Conservation (phyloP, 2,797 vertebrate genomes). For the Pagetopsis macropterus region DNA sequence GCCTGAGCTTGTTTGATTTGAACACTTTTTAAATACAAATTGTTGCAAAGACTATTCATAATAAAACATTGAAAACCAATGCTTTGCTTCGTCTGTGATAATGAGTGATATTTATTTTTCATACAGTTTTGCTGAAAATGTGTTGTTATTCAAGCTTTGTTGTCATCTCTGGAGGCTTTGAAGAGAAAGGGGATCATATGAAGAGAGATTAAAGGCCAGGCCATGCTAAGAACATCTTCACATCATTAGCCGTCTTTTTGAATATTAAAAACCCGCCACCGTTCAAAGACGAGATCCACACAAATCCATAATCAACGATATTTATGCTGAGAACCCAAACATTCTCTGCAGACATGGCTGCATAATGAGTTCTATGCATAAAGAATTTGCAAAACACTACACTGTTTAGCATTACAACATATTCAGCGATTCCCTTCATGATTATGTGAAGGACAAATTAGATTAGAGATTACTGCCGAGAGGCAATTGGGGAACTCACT, state of each 20-base stretch:
- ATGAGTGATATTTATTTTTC: constrained; percentile 33
- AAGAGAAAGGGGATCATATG: constrained; percentile 58
- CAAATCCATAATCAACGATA: constrained; percentile 56
- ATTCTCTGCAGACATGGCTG: constrained; percentile 43
- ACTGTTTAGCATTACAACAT: constrained; percentile 58
- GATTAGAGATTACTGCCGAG: neutral
- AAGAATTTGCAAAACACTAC: constrained; percentile 42
- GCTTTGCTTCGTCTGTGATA: constrained; percentile 29
- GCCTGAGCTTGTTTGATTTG: constrained; percentile 56
- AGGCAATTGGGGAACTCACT: constrained; percentile 8
- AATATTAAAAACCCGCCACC: constrained; percentile 65
- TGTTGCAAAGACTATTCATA: constrained; percentile 57
- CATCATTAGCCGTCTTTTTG: constrained; percentile 65
- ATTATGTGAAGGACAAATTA: constrained; percentile 40
- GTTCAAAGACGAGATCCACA: constrained; percentile 53
- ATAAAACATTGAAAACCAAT: constrained; percentile 61
- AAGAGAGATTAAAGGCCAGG: constrained; percentile 71
- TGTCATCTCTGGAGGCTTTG: constrained; percentile 53
- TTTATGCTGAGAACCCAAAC: constrained; percentile 34
- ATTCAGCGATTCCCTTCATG: constrained; percentile 35
- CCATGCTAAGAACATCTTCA: constrained; percentile 51
- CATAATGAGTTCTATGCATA: constrained; percentile 58
- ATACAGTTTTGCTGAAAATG: constrained; percentile 8
- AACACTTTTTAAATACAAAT: constrained; percentile 45
- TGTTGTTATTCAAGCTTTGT: constrained; percentile 40